These are phyloP conservation scores for Leucophenga varia DNA, from an alignment of 1,140 invertebrate genomes.

Conservation along the genomic window DNA sequence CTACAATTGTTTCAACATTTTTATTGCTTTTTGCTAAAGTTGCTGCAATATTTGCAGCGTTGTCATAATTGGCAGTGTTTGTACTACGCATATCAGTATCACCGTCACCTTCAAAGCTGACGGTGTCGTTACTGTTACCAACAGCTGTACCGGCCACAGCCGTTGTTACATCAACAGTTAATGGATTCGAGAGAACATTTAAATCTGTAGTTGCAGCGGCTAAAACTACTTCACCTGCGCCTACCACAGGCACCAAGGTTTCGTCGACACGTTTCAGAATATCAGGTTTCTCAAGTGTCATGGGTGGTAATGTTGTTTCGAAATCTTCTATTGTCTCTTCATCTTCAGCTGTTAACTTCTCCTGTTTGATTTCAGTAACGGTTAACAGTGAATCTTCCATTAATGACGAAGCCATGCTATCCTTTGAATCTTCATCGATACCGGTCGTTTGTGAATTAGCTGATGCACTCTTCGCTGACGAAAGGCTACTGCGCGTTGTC, in stretches of 20 bases:
- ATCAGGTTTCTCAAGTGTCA: no score
- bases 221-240: no score
- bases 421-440: slow-evolving; percentile 47
- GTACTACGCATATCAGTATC: background rate
- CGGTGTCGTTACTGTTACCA: background rate
- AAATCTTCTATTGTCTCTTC: slow-evolving; percentile 16
- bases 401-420: slow-evolving; percentile 41
- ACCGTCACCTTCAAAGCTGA: slow-evolving; percentile 4
- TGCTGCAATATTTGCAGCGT: no score
- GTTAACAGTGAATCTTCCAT: slow-evolving; percentile 43
- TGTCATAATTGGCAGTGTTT: background rate
- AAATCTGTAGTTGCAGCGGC: no score
- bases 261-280: no score
- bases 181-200: no score
- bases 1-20: no score
- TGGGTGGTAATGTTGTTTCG: background rate
- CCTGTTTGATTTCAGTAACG: slow-evolving; percentile 35
- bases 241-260: no score
- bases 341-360: slow-evolving; percentile 33
- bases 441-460: no score
- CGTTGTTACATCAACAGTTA: background rate
- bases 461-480: slow-evolving; percentile 27
- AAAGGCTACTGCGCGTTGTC: slow-evolving; percentile 15
- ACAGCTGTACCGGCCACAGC: background rate
- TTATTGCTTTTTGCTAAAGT: no score